These are phyloP conservation scores for Uropsilus gracilis DNA, from an alignment of 2,113 vertebrate species.

Conservation along the genomic window DNA sequence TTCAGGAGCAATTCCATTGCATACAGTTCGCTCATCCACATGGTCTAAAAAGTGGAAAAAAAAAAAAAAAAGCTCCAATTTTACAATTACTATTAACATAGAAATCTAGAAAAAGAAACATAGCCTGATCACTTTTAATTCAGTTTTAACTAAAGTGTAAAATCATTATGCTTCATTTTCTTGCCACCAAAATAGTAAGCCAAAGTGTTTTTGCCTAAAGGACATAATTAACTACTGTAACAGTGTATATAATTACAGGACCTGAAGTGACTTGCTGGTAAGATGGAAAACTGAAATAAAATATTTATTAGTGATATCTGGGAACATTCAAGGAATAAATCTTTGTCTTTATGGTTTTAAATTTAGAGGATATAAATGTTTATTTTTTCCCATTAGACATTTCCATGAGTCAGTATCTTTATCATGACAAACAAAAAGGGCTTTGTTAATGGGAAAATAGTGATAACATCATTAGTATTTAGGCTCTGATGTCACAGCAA, in stretches of 20 bases:
- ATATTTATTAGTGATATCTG: background rate
- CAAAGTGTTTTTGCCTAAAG: background rate
- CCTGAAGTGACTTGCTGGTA: background rate
- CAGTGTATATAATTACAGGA: background rate
- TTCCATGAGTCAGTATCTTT: background rate
- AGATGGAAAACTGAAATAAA: background rate
- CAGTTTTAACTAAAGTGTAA: background rate
- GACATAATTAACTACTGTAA: background rate
- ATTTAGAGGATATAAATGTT: background rate
- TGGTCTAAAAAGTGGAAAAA: conserved; percentile 85
- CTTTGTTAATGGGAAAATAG: background rate
- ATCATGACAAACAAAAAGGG: conserved; percentile 6
- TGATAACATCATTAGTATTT: background rate
- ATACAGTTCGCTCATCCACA: conserved; percentile 91
- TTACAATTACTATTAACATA: background rate
- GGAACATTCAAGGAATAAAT: background rate
- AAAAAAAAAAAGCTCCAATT: conserved; percentile 16
- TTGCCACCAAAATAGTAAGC: background rate
- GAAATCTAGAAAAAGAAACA: background rate
- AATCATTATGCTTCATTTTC: background rate
- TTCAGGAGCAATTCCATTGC: conserved; percentile 92
- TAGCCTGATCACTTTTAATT: background rate
- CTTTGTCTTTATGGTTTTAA: background rate
- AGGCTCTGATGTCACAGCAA: background rate
- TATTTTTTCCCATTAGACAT: background rate